These are phyloP conservation scores for Frankliniella intonsa DNA, from an alignment of 2,888 invertebrate species.

Conservation along the genomic window DNA sequence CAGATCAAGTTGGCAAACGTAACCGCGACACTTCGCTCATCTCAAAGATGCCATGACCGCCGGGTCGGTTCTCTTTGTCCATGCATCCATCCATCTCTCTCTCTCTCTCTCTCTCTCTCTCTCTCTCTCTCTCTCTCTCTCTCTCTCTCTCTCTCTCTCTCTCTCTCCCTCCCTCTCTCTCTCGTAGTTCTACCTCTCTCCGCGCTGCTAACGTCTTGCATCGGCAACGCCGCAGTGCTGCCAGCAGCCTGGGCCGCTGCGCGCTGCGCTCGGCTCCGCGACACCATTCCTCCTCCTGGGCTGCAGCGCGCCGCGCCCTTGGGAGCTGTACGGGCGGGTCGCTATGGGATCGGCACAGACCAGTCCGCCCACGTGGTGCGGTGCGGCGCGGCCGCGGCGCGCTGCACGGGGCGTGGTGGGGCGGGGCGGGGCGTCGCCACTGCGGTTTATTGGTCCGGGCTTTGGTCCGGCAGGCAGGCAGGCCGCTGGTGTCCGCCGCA, in stretches of 20 bases:
- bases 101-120: not conserved
- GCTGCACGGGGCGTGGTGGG: conserved; percentile 20
- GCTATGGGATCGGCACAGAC: not conserved
- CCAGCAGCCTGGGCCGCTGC: not conserved
- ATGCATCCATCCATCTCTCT: not conserved
- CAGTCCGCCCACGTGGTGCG: conserved; percentile 4
- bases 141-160: too few species aligned
- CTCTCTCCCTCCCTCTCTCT: too few species aligned
- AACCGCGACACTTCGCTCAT: too few species aligned
- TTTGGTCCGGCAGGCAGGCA: not conserved
- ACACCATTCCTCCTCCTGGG: not conserved
- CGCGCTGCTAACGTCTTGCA: not conserved
- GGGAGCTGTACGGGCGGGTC: not conserved
- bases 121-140: too few species aligned
- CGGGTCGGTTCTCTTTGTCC: too few species aligned
- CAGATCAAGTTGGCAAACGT: too few species aligned
- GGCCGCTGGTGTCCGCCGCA: not conserved
- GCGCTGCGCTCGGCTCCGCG: not conserved
- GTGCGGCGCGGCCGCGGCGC: not conserved
- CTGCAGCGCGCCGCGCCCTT: not conserved
- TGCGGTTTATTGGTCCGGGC: conserved; percentile 20
- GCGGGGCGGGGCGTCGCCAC: not conserved
- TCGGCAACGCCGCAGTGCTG: not conserved
- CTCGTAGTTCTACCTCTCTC: not conserved
- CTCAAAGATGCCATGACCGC: too few species aligned